Evolutionary conservation across 2,797 vertebrate species (phyloP), one percentile per base, ranked within the genome.

Genomic region (Sebastes wilsoni): DNA sequence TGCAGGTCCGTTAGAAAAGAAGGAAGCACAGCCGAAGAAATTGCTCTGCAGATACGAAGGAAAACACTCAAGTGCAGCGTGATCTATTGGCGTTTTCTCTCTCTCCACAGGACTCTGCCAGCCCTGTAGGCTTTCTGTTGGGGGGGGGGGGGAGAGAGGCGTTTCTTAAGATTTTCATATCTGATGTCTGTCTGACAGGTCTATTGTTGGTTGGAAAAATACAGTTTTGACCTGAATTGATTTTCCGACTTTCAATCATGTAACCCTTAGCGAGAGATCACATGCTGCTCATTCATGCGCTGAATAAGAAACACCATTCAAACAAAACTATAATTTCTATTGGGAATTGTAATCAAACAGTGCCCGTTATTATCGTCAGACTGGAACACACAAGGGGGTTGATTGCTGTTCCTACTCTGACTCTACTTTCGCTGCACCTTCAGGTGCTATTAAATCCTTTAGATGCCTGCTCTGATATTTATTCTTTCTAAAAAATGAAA

Each of bases 21-120:
- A 8, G 46, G 13, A 67, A 66, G 46, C 36, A 54, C 32, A 66
- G 23, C 5, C 20, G 62, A 72, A 71, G 30, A 65, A 87, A 82
- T 28, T 70, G 69, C 34, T 55, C 46, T 80, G 68, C 46, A 79
- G 77, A 83, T 79, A 67, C 83, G 42, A 81, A 76, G 38, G 20
- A 71, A 68, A 58, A 66, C 62, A 66, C 30, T 76, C 16, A 25
- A 42, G 55, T 81, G 75, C 72, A 79, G 66, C 11, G 0, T 71
- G 73, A 87, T 64, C 75, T 73, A 83, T 59, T 79, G 36, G 69
- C 8, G 0, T 65, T 38, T 77, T 71, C 20, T 28, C 52, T 77
- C 58, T 77, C 58, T 81, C 68, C 28, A 56, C 69, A 59, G 36
- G 66, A 52, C 28, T 70, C 46, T 66, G 55, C 25, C n/a, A 72